Evolutionary conservation across 2,113 vertebrate species (phyloP).

Genomic region (Edolisoma coerulescens): DNA sequence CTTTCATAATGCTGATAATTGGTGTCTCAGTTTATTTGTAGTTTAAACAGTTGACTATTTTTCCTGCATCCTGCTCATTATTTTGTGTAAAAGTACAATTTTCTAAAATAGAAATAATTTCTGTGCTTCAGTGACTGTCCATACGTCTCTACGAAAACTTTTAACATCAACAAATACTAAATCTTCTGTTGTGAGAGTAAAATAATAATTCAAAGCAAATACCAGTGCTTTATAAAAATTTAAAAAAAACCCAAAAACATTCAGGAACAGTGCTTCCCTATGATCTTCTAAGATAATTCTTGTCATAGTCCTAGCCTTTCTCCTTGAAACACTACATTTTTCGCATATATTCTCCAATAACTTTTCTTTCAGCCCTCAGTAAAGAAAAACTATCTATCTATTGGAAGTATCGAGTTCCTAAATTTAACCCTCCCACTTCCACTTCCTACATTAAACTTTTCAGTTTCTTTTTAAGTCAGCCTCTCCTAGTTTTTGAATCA

Average conservation of each 20-base stretch:
- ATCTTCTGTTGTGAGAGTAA: neutral
- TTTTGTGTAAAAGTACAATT: neutral
- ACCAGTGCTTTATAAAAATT: neutral
- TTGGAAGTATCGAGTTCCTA: neutral
- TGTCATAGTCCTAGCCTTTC: accelerated
- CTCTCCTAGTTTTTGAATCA: neutral
- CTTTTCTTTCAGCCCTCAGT: neutral
- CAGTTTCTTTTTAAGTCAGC: neutral
- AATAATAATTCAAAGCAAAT: neutral
- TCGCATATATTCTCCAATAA: neutral
- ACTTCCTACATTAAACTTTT: neutral
- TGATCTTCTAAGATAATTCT: neutral
- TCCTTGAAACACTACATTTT: neutral
- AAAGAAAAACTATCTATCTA: neutral
- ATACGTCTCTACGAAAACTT: neutral
- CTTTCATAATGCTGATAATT: neutral
- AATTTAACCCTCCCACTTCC: neutral
- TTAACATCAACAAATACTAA: neutral
- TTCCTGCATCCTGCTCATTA: neutral
- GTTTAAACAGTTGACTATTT: neutral
- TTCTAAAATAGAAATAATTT: neutral
- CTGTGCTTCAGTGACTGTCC: neutral
- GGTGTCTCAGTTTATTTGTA: neutral
- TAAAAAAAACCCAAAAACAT: neutral
- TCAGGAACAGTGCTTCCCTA: neutral